These are phyloP conservation scores for Liparis tanakae DNA, from an alignment of 2,797 vertebrate species.

Conservation along the genomic window DNA sequence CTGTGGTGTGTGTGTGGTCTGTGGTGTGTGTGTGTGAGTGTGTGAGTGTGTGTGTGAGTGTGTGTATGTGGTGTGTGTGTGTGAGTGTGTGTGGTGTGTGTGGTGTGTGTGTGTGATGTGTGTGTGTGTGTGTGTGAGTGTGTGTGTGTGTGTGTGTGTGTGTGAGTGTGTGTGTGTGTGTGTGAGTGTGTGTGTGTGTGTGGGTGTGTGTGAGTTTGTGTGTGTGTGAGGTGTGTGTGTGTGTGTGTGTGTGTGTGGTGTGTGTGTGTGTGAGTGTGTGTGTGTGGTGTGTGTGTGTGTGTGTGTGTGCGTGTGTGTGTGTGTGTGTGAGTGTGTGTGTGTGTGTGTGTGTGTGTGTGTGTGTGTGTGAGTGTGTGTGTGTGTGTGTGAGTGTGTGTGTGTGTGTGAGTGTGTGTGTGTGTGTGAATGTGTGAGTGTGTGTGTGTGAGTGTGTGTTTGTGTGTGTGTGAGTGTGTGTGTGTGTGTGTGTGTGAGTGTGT, in stretches of 20 bases:
- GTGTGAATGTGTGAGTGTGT: neutral
- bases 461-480: too few relatives aligned
- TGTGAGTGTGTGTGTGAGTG: neutral
- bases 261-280: neutral
- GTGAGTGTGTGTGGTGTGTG: neutral
- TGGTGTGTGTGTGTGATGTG: too few relatives aligned
- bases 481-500: neutral
- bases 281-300: too few relatives aligned
- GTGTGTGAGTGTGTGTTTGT: too few relatives aligned
- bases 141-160: neutral
- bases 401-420: neutral
- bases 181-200: neutral
- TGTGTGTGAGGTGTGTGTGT: too few relatives aligned
- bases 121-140: neutral
- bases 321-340: neutral
- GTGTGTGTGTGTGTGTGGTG: conserved; percentile 1
- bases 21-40: neutral
- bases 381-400: neutral
- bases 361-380: neutral
- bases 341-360: neutral
- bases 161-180: too few relatives aligned
- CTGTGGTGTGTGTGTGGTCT: too few relatives aligned
- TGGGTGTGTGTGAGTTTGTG: too few relatives aligned
- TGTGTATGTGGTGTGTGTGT: conserved; percentile 18
- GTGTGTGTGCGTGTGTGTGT: neutral